Base-by-base conservation (phyloP, 2,888 invertebrate species). In the Yponomeuta sedellus region DNA sequence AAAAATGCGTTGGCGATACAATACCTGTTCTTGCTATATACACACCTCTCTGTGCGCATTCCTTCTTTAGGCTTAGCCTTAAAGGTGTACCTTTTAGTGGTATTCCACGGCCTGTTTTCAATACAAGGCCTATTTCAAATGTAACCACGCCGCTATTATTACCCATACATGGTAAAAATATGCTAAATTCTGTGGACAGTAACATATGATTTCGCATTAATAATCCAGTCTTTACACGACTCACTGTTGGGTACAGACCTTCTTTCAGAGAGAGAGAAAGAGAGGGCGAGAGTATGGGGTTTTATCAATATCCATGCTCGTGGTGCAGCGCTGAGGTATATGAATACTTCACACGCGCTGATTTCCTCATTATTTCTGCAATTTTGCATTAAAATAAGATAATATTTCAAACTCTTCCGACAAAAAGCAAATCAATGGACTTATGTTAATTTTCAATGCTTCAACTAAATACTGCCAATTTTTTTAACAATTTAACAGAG, bases 11-110 rank as follows among this genome's bases (percentile, higher is more conserved):
- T 90, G 92, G 91, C 91, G 92, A 92, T 92, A 92, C 92, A 85
- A 92, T 92, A 92, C 92, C 92, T 92, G 92, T 88, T 90, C 87
- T 89, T 90, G 89, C 89, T 87, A 93, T 92, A 93, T 93, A 94
- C 94, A 94, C 94, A 96, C 96, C 96, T 94, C 96, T 95, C 93
- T 96, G 96, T 86, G 96, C 95, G 93, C 97, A 98, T 93, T 97
- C 97, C 94, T 97, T 97, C 90, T 96, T 94, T 82, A 97, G 93
- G 87, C 95, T 95, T 80, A 97, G 92, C 77, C 96, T 93, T 76
- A 98, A 91, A 69, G 97, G 97, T 78, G 97, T 97, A 78, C 97
- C 97, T 80, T 95, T 95, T 74, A 97, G 88, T 70, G 96, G 94
- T 81, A 94, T 93, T 70, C 96, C 95, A 83, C 95, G 94, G 73